Conservation (phyloP, 2,113 vertebrate species). For the Rhombomys opimus region DNA sequence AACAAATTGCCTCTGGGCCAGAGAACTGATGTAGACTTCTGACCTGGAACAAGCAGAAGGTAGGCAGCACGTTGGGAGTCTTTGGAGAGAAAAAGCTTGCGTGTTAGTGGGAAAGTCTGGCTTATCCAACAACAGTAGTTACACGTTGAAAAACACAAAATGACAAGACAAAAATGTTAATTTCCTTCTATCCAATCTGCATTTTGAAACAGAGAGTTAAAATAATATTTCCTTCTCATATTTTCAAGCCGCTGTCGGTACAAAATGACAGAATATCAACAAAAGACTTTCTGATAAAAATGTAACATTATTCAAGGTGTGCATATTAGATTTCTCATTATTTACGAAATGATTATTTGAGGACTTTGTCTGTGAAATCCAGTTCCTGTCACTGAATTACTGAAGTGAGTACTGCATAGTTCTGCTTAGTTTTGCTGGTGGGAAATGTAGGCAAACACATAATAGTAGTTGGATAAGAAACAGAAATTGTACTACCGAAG, state of each 20-base stretch:
- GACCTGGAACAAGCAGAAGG: conserved; percentile 43
- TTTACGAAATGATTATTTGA: not conserved
- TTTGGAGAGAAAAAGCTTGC: conserved; percentile 53
- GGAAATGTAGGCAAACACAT: not conserved
- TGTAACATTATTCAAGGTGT: not conserved
- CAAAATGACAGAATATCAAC: conserved; percentile 20
- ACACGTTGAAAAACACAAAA: conserved; percentile 49
- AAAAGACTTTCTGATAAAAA: not conserved
- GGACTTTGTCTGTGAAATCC: not conserved
- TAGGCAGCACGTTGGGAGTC: conserved; percentile 64
- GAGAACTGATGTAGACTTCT: conserved; percentile 58
- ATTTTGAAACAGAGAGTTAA: conserved; percentile 55
- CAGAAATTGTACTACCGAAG: not conserved
- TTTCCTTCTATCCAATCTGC: not conserved
- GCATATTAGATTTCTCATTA: not conserved
- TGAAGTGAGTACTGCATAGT: not conserved
- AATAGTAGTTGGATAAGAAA: not conserved
- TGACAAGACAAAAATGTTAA: conserved; percentile 14
- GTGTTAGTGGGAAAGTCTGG: conserved; percentile 60
- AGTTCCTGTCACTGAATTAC: not conserved
- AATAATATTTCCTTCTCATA: not conserved
- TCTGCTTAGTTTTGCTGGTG: not conserved
- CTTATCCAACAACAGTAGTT: conserved; percentile 49
- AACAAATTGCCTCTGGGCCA: conserved; percentile 73
- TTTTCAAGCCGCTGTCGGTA: conserved; percentile 40